Percentiles rank a stretch among this genome's conserved stretches.
Evolutionary conservation across 92 coral and sea anemone genomes (phyloP).

Genomic region (Pocillopora meandrina): DNA sequence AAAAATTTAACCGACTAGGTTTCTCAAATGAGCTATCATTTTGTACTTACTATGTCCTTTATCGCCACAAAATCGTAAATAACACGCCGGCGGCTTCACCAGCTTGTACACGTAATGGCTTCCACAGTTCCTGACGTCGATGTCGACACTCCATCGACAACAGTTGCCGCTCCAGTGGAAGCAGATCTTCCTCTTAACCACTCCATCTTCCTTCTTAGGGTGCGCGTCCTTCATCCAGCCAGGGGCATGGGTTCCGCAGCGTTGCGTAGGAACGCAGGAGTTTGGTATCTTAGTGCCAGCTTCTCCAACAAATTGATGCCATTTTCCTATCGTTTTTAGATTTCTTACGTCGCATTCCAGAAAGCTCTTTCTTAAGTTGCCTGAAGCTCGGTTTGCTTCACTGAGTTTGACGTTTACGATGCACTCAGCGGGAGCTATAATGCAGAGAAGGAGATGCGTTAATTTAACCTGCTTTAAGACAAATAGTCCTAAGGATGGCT

Average conservation of each 20-base stretch:
- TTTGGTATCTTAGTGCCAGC: constrained; percentile 63
- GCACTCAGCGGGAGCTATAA: constrained; percentile 21
- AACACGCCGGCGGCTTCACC: constrained; percentile 40
- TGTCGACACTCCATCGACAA: constrained; percentile 44
- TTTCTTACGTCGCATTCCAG: constrained; percentile 29
- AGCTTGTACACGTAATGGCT: constrained; percentile 54
- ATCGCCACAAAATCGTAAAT: constrained; percentile 44
- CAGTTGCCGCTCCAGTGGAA: constrained; percentile 59
- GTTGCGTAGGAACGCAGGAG: constrained; percentile 53
- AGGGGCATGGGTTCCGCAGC: constrained; percentile 59
- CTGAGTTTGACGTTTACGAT: constrained; percentile 35
- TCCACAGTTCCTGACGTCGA: constrained; percentile 57
- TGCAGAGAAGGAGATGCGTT: background rate
- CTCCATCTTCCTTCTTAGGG: constrained; percentile 49
- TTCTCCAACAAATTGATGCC: constrained; percentile 60
- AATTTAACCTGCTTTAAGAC: background rate
- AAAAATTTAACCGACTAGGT: background rate
- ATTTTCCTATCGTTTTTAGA: constrained; percentile 23
- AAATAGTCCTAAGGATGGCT: background rate
- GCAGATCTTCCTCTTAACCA: constrained; percentile 52
- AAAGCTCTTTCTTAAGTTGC: constrained; percentile 10
- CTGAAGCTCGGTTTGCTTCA: constrained; percentile 41
- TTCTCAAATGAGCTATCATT: too few relatives aligned
- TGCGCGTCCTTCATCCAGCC: constrained; percentile 59
- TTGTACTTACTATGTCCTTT: constrained; percentile 43